Base-by-base conservation (phyloP, 1,140 invertebrate species). In the Ruditapes philippinarum region DNA sequence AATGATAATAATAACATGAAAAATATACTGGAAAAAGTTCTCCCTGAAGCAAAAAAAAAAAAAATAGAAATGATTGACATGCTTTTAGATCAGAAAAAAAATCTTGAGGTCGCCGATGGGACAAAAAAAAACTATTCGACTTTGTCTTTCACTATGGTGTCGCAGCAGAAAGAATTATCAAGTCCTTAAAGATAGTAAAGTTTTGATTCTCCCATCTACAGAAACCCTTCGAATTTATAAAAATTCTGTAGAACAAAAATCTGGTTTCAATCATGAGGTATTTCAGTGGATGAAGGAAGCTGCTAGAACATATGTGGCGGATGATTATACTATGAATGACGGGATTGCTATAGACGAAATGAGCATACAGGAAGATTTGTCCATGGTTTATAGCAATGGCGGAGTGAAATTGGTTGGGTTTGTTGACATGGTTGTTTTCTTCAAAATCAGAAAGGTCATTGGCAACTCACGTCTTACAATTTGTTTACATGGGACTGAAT, bases 401-500 rank as follows among this genome's bases (percentile, higher is more conserved):
- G 68, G 25, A 38, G 22, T 82, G 2, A 40, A 65, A 4, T 65
- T 82, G 0, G 33, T 82, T 45, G 42, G 42, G 5, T 45, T 45
- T 45, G 42, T 45, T 5, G 78, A 40, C 5, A 45, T 54, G n/a
- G 45, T 45, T 7, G 38, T 11, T 3, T 45, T 25, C 49, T 31
- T 9, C 45, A 3, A 19, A 19, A 12, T 57, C 31, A 7, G 19
- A 54, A 19, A 9, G 11, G 31, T 57, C 9, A 22, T 36, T 82
- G 31, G 80, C 31, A 62, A 65, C 80, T 19, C 80, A 82, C 25
- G 33, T 88, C 11, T 25, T 87, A 5, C 85, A 87, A 49, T 54
- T 87, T 31, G 9, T 86, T 28, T 90, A 81, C 62, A 28, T 82
- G 28, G 89, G 83, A 31, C 17, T 82, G 19, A 86, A 68, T 51